Conservation (phyloP, 2,797 vertebrate genomes). For the Tolypeutes matacus region DNA sequence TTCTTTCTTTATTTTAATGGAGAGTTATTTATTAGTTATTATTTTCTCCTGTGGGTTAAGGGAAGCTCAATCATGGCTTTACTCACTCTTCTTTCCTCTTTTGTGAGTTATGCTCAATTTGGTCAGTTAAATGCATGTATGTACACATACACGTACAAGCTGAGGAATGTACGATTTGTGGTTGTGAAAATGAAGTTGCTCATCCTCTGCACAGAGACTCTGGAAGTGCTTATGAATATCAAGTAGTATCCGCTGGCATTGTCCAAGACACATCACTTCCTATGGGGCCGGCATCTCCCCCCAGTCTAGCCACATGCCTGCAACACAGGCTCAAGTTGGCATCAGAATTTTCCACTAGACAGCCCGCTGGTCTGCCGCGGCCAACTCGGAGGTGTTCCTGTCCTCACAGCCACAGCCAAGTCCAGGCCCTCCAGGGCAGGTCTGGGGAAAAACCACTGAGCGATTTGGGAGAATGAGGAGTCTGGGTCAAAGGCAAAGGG, state of each 20-base stretch:
- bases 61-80: neutral
- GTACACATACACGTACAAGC: neutral
- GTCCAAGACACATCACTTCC: slow-evolving; percentile 43
- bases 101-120: neutral
- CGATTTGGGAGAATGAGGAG: neutral
- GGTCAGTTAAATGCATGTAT: fast-evolving
- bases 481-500: neutral
- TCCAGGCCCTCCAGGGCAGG: neutral
- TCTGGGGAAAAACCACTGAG: slow-evolving; percentile 43
- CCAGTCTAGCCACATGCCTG: neutral
- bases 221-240: slow-evolving; percentile 66
- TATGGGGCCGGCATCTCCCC: neutral
- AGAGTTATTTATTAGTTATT: neutral
- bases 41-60: neutral
- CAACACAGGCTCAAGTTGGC: slow-evolving; percentile 41
- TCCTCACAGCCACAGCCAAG: neutral
- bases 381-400: neutral
- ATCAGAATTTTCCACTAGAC: slow-evolving; percentile 76
- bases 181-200: neutral
- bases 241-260: neutral
- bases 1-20: neutral
- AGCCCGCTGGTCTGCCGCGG: neutral
- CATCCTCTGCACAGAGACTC: slow-evolving; percentile 3
- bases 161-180: slow-evolving; percentile 62
- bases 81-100: neutral